Evolutionary conservation across 2,797 vertebrate species (phyloP), one percentile per base, ranked within the genome.

Genomic region (Enteromius fasciolatus): DNA sequence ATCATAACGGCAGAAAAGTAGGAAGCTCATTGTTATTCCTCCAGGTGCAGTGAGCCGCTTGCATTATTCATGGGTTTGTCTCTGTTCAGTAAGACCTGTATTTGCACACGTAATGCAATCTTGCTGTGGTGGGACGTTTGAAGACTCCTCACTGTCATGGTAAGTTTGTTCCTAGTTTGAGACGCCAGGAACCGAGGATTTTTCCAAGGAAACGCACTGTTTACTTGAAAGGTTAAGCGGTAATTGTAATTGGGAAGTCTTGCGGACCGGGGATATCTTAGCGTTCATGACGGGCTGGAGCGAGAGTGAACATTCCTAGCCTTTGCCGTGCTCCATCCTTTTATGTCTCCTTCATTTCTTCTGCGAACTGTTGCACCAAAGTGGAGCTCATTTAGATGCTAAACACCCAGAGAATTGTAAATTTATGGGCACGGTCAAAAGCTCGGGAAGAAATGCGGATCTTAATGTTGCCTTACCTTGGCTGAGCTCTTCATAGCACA

Each of bases 381-480:
- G 82, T 93, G 70, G 83, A 82, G 46, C 87, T 90, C 90, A 84
- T 89, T 88, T 87, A 76, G 89, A 89, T 91, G 83, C 89, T 89
- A 92, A 94, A 90, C 88, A 90, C 87, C 46, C 59, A 10, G 33
- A 79, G 75, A 87, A 69, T 64, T 79, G 66, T 46, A 78, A 41
- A 70, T 81, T 50, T 83, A 44, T 91, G 84, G 86, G 90, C 90
- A 89, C 87, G 89, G 90, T 84, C 81, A 80, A 88, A 91, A 89
- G 90, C 88, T 89, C 82, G 89, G 88, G 89, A 33, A 78, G 85
- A 86, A 64, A 64, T 85, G 88, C 75, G 46, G 87, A 90, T 89
- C 90, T 94, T 91, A 88, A 91, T 92, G 93, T 91, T 86, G 87
- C 89, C 82, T 90, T 90, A 90, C 91, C 91, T 61, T 74, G 84